Base-by-base conservation (phyloP, 2,797 vertebrate genomes). In the Notoglanidium macrostoma region DNA sequence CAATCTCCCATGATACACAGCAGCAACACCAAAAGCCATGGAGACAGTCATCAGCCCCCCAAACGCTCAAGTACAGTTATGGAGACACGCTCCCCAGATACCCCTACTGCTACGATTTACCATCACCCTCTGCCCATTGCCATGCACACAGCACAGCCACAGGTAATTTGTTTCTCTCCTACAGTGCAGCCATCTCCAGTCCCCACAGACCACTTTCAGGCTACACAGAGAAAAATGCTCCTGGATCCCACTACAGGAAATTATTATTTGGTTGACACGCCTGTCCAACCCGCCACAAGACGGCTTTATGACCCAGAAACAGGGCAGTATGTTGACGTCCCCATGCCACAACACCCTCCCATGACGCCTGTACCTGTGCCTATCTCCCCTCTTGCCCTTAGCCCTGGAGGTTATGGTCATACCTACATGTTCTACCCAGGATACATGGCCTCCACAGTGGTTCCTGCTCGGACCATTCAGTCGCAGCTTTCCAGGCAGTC, bases 261-360 rank as follows among this genome's bases (percentile, higher is more conserved):
- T 92, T 99, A 97, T 92, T 99, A 98, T 90, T 93, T 99, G 88
- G 98, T 99, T 85, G 98, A 99, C 92, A 96, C 98, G 0, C 98
- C 98, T 0, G 92, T 98, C 40, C 97, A 95, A 89, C 96, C 96
- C 0, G 76, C 96, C 86, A 98, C 96, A 83, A 96, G 95, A 77
- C 96, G 98, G 65, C 97, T 99, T 6, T 98, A 97, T 86, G 98
- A 99, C 91, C 98, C 98, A 0, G 98, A 99, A 92, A 99, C 97
- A 0, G 97, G 98, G 12, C 98, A 98, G 91, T 99, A 98, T 3
- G 97, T 99, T 88, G 98, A 99, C 0, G 95, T 99, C 57, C 97
- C 98, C 0, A 83, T 99, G 92, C 96, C 96, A 0, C 95, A 93
- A 70, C 90, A 92, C 29, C 92, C 94, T 44, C 93, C 94, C 14